phyloP scores from a whole-genome alignment of 2,888 invertebrate species.

The Tenthredo scrophulariae region DNA sequence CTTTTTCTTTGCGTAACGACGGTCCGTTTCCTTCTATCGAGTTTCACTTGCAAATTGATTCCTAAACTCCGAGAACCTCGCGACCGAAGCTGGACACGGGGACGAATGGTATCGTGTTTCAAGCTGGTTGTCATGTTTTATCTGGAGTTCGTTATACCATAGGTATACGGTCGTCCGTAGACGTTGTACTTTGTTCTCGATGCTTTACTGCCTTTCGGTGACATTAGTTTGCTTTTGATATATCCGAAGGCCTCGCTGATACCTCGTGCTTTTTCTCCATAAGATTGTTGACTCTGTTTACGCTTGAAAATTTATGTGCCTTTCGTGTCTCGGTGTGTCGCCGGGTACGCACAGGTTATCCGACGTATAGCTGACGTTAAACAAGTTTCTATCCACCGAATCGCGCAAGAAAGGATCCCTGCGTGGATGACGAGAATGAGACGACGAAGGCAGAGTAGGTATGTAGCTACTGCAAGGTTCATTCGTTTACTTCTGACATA shows the following conservation, averaged over 20 bases:
- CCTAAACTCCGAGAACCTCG: conserved; percentile 67
- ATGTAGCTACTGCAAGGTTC: conserved; percentile 30
- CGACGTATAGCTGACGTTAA: conserved; percentile 51
- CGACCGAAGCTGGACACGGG: conserved; percentile 53
- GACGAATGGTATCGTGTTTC: conserved; percentile 61
- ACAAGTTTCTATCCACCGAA: conserved; percentile 53
- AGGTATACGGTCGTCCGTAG: conserved; percentile 56
- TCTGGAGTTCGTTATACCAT: conserved; percentile 73
- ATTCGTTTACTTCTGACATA: conserved; percentile 14
- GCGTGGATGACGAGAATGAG: conserved; percentile 45
- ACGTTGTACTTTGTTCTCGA: conserved; percentile 64
- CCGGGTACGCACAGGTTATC: conserved; percentile 43
- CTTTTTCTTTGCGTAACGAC: conserved; percentile 58
- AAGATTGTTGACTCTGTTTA: conserved; percentile 52
- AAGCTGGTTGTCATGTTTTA: conserved; percentile 69
- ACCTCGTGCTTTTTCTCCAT: conserved; percentile 50
- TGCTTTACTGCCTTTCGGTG: conserved; percentile 68
- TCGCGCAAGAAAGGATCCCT: conserved; percentile 53
- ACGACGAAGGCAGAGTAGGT: conserved; percentile 20
- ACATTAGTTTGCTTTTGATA: conserved; percentile 57
- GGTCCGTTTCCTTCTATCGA: conserved; percentile 61
- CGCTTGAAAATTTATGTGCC: conserved; percentile 54
- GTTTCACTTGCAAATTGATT: conserved; percentile 75
- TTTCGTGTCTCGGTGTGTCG: conserved; percentile 42
- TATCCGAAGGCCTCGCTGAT: conserved; percentile 53